Percentiles rank a stretch among this genome's conserved stretches.
phyloP scores from a whole-genome alignment of 2,888 invertebrate species.

The Erebia ligea region DNA sequence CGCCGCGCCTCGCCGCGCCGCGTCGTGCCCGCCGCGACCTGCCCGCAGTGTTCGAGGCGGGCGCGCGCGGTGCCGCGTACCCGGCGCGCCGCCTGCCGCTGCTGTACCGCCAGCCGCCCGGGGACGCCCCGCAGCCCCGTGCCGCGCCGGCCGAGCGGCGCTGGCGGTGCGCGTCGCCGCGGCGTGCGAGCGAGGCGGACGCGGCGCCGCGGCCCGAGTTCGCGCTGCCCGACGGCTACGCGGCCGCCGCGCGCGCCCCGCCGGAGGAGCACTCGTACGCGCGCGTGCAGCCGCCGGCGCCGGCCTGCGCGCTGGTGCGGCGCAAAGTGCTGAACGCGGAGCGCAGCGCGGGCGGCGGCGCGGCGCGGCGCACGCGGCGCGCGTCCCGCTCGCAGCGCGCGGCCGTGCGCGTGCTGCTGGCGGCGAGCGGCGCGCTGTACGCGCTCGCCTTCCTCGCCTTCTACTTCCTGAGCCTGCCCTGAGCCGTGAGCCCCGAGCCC shows the following conservation, averaged over 20 bases:
- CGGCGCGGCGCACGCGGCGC: constrained; percentile 44
- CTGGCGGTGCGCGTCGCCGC: constrained; percentile 40
- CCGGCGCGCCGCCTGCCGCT: constrained; percentile 45
- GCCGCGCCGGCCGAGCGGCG: constrained; percentile 43
- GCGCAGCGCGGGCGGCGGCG: constrained; percentile 56
- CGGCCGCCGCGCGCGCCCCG: constrained; percentile 40
- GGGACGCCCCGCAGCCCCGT: constrained; percentile 42
- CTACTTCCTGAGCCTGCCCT: constrained; percentile 72
- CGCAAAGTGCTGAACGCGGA: constrained; percentile 42
- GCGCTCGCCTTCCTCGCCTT: constrained; percentile 68
- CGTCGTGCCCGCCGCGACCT: constrained; percentile 43
- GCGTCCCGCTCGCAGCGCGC: constrained; percentile 46
- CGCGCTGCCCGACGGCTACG: constrained; percentile 38
- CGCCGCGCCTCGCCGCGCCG: constrained; percentile 26
- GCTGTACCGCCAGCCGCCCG: constrained; percentile 46
- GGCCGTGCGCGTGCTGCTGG: constrained; percentile 81
- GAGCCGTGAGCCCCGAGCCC: constrained; percentile 32
- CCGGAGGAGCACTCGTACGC: constrained; percentile 46
- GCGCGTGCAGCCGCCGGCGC: constrained; percentile 69
- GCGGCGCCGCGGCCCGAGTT: constrained; percentile 43
- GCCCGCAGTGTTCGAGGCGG: constrained; percentile 42
- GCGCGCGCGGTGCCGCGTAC: constrained; percentile 39
- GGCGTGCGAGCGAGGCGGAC: constrained; percentile 39
- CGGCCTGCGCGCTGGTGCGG: constrained; percentile 56
- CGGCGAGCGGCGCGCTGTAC: constrained; percentile 75